Evolutionary conservation across 2,888 invertebrate genomes (phyloP).

Genomic region (Darwinula stevensoni): DNA sequence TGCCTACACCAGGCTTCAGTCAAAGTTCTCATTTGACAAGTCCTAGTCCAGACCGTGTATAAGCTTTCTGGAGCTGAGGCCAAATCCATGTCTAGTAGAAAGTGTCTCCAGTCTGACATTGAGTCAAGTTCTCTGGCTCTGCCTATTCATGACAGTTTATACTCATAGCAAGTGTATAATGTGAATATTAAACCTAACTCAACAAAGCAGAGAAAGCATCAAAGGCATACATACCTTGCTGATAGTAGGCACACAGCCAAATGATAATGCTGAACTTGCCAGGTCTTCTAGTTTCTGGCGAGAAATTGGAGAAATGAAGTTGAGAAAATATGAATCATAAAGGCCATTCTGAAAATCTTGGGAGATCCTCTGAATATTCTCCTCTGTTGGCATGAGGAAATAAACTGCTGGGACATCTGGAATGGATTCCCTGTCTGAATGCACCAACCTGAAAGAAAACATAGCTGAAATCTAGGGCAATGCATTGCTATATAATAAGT

Average conservation of each 20-base stretch:
- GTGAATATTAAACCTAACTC: no score
- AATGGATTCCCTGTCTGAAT: slow-evolving; percentile 30
- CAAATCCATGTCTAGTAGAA: no score
- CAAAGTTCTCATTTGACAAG: no score
- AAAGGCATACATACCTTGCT: no score
- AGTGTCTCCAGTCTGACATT: no score
- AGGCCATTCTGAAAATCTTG: slow-evolving; percentile 57
- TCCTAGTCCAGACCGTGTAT: no score
- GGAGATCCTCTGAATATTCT: slow-evolving; percentile 74
- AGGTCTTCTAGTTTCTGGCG: slow-evolving; percentile 79
- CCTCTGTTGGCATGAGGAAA: slow-evolving; percentile 83
- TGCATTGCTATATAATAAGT: background rate
- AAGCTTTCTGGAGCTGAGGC: no score
- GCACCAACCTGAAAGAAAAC: slow-evolving; percentile 11
- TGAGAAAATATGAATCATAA: slow-evolving; percentile 83
- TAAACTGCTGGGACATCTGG: slow-evolving; percentile 97
- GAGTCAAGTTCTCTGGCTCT: no score
- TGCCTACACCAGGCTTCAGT: no score
- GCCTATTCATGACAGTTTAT: no score
- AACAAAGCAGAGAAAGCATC: no score
- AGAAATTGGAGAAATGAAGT: slow-evolving; percentile 84
- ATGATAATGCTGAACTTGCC: slow-evolving; percentile 65
- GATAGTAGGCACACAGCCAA: slow-evolving; percentile 65
- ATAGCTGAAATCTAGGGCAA: background rate
- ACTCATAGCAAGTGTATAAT: no score